Base-by-base conservation (phyloP, 2,888 invertebrate species). In the Thera britannica region DNA sequence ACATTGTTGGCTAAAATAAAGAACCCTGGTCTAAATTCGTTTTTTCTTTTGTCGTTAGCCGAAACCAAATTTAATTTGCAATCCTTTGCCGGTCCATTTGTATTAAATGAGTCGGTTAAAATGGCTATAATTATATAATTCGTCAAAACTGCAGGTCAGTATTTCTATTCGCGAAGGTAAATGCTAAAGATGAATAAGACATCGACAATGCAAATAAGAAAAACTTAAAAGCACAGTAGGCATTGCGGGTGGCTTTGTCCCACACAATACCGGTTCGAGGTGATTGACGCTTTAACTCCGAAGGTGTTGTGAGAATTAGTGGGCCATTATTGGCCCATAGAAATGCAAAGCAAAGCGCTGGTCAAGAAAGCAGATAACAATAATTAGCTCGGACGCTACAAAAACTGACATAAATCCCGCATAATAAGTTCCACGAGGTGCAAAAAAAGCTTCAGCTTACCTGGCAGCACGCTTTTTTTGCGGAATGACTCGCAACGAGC, bases 1-100 rank as follows among this genome's bases (percentile, higher is more conserved):
- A 93, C 93, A 92, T 93, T 93, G 93, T 93, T 91, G 93, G 92
- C 92, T 92, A 92, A 93, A 93, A 93, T 93, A 93, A 93, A 93
- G 92, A 90, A 88, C 83, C 80, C 83, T 84, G 90, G 89, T 92
- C 92, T 92, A 92, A 90, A 92, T 90, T 90, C 85, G 80, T 83
- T 85, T 87, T 87, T 83, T 79, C 81, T 82, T 87, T 88, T 87
- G 44, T 9, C 81, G 75, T 81, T 78, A 69, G 82, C 88, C 88
- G 89, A 75, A 72, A 71, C 65, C 78, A 83, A 84, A 87, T 82
- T 88, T 83, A 87, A 91, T 89, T 92, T 90, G 87, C 87, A 83
- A 85, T 81, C 81, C 82, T 85, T 87, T 85, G 84, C 85, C 77
- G 72, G 75, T 73, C 77, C 82, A 83, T 86, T 84, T 86, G 74